phyloP scores from a whole-genome alignment of 2,113 vertebrate genomes.

The Platysternon megacephalum region DNA sequence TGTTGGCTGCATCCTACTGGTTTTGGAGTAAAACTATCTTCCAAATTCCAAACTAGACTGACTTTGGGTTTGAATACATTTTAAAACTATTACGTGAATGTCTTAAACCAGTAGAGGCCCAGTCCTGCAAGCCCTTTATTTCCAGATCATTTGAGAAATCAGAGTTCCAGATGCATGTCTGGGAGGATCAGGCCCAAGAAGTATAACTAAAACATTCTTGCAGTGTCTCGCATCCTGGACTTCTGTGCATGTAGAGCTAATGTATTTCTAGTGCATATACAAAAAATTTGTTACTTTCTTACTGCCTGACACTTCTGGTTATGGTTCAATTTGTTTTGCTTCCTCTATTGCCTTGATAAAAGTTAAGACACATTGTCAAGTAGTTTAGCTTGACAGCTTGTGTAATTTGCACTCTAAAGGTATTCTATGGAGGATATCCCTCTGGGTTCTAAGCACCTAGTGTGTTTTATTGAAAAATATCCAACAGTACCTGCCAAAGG shows the following conservation, averaged over 20 bases:
- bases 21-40: not conserved
- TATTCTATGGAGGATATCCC: not conserved
- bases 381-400: not conserved
- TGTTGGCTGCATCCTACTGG: constrained; percentile 18
- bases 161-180: not conserved
- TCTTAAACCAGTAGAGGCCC: not conserved
- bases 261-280: not conserved
- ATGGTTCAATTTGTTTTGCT: not conserved
- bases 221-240: not conserved
- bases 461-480: not conserved
- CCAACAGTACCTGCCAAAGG: not conserved
- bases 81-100: not conserved
- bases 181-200: not conserved
- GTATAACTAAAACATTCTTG: not conserved
- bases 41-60: constrained; percentile 22
- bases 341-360: not conserved
- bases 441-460: not conserved
- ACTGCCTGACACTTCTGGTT: not conserved
- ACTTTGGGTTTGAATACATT: not conserved
- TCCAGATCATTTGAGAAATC: not conserved
- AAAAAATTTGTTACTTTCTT: not conserved
- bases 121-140: not conserved
- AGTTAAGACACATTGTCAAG: not conserved
- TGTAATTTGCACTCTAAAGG: not conserved
- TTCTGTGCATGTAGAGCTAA: not conserved